phyloP scores from a whole-genome alignment of 2,113 vertebrate genomes.

The Pogona vitticeps region DNA sequence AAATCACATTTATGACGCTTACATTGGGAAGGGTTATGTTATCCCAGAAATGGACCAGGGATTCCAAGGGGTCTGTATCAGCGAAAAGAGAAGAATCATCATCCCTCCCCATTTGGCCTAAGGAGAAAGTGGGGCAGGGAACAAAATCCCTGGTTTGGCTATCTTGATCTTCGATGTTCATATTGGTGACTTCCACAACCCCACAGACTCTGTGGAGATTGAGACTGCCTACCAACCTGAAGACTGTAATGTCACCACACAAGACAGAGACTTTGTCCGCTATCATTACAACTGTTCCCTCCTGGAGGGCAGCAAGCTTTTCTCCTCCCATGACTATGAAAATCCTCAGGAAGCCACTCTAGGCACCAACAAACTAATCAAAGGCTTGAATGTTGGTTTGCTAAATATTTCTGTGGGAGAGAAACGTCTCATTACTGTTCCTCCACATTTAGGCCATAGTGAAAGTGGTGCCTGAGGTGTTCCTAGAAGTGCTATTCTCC shows the following conservation, averaged over 20 bases:
- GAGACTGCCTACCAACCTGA: conserved; percentile 78
- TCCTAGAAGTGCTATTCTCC: conserved; percentile 89
- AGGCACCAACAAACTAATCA: conserved; percentile 86
- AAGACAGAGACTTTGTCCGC: conserved; percentile 81
- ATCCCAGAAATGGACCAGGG: conserved; percentile 92
- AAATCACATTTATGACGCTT: conserved; percentile 94
- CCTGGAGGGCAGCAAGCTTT: conserved; percentile 90
- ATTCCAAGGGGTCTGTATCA: conserved; percentile 88
- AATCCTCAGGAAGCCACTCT: conserved; percentile 83
- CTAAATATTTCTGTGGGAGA: conserved; percentile 91
- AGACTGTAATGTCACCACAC: conserved; percentile 80
- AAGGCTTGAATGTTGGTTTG: conserved; percentile 87
- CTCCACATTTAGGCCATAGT: conserved; percentile 91
- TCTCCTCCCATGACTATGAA: conserved; percentile 86
- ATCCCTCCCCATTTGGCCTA: conserved; percentile 94
- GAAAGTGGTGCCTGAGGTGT: conserved; percentile 89
- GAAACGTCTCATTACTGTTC: conserved; percentile 81
- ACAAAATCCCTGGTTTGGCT: conserved; percentile 88
- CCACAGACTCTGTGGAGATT: conserved; percentile 81
- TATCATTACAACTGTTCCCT: conserved; percentile 97
- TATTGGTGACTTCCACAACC: conserved; percentile 94
- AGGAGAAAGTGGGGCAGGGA: conserved; percentile 85
- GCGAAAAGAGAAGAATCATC: conserved; percentile 83
- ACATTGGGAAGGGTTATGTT: conserved; percentile 90
- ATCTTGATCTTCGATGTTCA: conserved; percentile 92